Conservation (phyloP, 2,888 invertebrate species). For the Flexamia atlantica region DNA sequence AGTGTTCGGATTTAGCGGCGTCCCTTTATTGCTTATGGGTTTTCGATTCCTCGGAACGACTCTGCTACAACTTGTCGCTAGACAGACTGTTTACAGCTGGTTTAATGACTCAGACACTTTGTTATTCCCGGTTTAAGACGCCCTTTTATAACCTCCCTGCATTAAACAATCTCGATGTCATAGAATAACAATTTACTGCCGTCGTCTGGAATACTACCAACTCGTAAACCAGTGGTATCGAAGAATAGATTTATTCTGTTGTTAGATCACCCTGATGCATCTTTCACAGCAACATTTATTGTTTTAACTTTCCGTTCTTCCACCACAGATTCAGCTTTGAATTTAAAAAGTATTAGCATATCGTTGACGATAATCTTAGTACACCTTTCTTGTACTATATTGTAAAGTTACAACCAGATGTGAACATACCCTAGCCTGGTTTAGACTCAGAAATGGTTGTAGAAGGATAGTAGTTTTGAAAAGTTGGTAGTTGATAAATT, state of each 20-base stretch:
- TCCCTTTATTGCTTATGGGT: conserved; percentile 57
- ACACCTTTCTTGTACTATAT: too few relatives aligned
- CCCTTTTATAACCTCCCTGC: conserved; percentile 46
- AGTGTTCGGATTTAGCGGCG: not conserved
- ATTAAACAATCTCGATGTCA: conserved; percentile 55
- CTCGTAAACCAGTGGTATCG: not conserved
- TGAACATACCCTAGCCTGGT: too few relatives aligned
- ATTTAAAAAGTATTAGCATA: too few relatives aligned
- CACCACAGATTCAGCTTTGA: too few relatives aligned
- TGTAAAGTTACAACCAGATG: too few relatives aligned
- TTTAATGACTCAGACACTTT: conserved; percentile 51
- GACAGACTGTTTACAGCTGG: conserved; percentile 40
- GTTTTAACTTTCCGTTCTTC: too few relatives aligned
- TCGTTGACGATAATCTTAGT: too few relatives aligned
- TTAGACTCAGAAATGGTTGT: too few relatives aligned
- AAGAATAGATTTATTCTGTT: not conserved
- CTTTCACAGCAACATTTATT: too few relatives aligned
- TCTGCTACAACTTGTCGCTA: conserved; percentile 34
- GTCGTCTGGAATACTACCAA: not conserved
- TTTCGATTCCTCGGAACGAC: conserved; percentile 54
- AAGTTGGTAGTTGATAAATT: too few relatives aligned
- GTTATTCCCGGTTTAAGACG: conserved; percentile 51
- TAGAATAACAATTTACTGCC: conserved; percentile 45
- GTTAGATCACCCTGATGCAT: too few relatives aligned
- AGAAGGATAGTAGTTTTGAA: too few relatives aligned